These are phyloP conservation scores for Eupithecia abbreviata DNA, from an alignment of 2,888 invertebrate genomes.

Conservation along the genomic window DNA sequence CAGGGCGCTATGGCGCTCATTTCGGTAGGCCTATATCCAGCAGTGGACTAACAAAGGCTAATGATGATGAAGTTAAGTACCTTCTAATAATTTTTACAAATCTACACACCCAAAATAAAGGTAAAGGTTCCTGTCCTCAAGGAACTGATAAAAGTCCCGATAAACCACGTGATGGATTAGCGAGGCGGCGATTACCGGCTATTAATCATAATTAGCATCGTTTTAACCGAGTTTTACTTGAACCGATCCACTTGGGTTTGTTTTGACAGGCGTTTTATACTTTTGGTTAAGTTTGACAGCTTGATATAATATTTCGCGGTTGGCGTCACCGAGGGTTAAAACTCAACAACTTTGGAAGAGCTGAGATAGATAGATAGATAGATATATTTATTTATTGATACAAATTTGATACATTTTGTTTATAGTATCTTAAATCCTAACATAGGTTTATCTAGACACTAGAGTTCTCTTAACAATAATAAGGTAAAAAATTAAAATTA, in stretches of 20 bases:
- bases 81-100: neutral
- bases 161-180: constrained; percentile 51
- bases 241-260: constrained; percentile 37
- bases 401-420: too few species aligned
- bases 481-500: too few species aligned
- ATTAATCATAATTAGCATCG: constrained; percentile 61
- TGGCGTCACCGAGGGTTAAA: neutral
- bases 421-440: too few species aligned
- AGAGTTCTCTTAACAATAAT: too few species aligned
- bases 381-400: too few species aligned
- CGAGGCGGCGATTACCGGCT: constrained; percentile 51
- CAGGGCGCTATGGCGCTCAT: too few species aligned
- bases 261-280: constrained; percentile 27
- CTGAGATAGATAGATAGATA: too few species aligned
- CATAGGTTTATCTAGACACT: too few species aligned
- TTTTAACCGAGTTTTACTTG: constrained; percentile 45
- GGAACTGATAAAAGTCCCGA: constrained; percentile 29
- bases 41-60: too few species aligned
- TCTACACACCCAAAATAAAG: neutral
- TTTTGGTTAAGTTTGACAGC: constrained; percentile 21
- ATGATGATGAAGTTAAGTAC: too few species aligned
- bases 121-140: neutral
- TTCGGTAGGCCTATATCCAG: too few species aligned
- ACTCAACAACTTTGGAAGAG: neutral
- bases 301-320: constrained; percentile 5